These are phyloP conservation scores for Polymixis flavicincta DNA, from an alignment of 2,888 invertebrate genomes.

Conservation along the genomic window DNA sequence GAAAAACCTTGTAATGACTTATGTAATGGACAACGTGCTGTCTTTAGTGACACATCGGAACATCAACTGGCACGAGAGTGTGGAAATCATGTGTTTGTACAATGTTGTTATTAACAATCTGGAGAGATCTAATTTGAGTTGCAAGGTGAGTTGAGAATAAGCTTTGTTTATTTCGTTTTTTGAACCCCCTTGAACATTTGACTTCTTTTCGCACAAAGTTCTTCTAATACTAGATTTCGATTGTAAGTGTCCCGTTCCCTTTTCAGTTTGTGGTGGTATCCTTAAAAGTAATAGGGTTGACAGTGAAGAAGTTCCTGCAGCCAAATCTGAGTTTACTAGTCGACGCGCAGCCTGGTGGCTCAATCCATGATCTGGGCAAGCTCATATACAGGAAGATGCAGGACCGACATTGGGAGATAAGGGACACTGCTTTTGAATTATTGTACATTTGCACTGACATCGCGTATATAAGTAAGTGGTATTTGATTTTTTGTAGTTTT, in stretches of 20 bases:
- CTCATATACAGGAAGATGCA: constrained; percentile 93
- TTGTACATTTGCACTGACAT: constrained; percentile 93
- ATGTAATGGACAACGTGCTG: constrained; percentile 92
- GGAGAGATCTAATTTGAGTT: constrained; percentile 80
- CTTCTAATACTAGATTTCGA: background rate
- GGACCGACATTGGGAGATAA: constrained; percentile 94
- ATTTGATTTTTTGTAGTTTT: background rate
- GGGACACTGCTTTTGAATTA: constrained; percentile 94
- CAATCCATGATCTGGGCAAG: constrained; percentile 92
- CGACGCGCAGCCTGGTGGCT: constrained; percentile 92
- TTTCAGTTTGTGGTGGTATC: constrained; percentile 93
- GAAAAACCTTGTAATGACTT: constrained; percentile 89
- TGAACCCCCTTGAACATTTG: background rate
- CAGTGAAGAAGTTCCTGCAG: constrained; percentile 94
- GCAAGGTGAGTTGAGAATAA: constrained; percentile 74
- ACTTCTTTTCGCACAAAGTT: background rate
- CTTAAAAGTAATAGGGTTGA: constrained; percentile 92
- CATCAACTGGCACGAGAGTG: constrained; percentile 94
- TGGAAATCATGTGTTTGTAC: constrained; percentile 93
- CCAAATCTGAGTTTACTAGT: constrained; percentile 94
- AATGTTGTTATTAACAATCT: constrained; percentile 82
- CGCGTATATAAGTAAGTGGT: constrained; percentile 92
- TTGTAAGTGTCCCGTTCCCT: background rate
- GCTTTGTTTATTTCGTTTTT: background rate
- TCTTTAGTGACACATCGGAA: constrained; percentile 92